These are phyloP conservation scores for Athripsodes cinereus DNA, from an alignment of 2,888 invertebrate genomes.

Conservation along the genomic window DNA sequence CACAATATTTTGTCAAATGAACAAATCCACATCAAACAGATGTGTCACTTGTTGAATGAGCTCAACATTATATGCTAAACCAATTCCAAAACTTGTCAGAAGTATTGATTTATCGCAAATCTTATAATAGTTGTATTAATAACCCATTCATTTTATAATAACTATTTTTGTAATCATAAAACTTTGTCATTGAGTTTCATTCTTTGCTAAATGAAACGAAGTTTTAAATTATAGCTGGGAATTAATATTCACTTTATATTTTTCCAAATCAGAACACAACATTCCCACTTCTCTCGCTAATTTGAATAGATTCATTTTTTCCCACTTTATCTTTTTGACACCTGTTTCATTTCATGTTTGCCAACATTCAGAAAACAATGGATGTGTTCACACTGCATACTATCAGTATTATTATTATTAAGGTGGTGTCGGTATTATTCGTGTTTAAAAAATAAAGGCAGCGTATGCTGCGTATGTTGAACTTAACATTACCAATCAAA, in stretches of 20 bases:
- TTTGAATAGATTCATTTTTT: neutral
- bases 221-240: neutral
- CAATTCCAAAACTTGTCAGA: neutral
- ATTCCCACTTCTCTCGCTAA: too few relatives aligned
- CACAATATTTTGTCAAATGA: too few relatives aligned
- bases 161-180: neutral
- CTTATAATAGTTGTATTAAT: too few relatives aligned
- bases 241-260: neutral
- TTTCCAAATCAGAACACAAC: neutral
- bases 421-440: too few relatives aligned
- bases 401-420: too few relatives aligned
- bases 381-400: too few relatives aligned
- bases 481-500: too few relatives aligned
- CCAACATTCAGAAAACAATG: too few relatives aligned
- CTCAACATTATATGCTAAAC: neutral
- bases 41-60: neutral
- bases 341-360: neutral
- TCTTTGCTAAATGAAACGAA: neutral
- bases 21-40: too few relatives aligned
- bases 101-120: constrained; percentile 5
- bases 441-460: too few relatives aligned
- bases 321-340: neutral
- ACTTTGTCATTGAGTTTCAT: neutral
- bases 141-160: neutral
- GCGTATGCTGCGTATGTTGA: too few relatives aligned